A percentile compares a stretch with the other conserved stretches of the same genome.
phyloP scores from a whole-genome alignment of 2,888 invertebrate genomes.

The Leptopterna dolabrata region DNA sequence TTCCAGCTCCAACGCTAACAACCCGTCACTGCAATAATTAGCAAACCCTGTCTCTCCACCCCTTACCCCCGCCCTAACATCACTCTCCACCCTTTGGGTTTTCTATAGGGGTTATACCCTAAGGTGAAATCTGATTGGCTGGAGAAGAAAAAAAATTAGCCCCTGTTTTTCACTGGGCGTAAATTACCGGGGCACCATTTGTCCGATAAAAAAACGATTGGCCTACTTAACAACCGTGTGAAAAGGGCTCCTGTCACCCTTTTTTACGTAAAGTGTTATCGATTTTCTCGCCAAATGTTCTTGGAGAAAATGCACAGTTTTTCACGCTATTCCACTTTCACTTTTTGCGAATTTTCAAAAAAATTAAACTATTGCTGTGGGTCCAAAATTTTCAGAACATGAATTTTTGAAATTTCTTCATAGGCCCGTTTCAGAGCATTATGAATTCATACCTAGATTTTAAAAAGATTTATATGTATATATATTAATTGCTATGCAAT shows the following conservation, averaged over 20 bases:
- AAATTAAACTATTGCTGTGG: too few relatives aligned
- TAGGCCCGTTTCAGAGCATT: too few relatives aligned
- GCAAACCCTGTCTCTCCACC: background rate
- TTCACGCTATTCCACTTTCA: too few relatives aligned
- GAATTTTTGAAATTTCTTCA: too few relatives aligned
- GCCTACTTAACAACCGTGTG: background rate
- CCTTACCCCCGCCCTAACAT: background rate
- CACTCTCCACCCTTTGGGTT: background rate
- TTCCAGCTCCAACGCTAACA: background rate
- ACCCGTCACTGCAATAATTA: conserved; percentile 26
- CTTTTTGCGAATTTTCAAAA: too few relatives aligned
- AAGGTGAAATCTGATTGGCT: conserved; percentile 18
- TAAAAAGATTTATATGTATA: too few relatives aligned
- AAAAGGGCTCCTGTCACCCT: background rate
- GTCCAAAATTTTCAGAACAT: too few relatives aligned
- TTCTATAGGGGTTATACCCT: background rate
- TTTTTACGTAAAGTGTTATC: background rate
- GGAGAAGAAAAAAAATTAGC: background rate
- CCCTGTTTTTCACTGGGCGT: background rate
- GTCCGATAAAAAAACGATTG: background rate
- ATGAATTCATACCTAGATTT: too few relatives aligned
- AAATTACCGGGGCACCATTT: background rate
- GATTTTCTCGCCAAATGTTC: background rate
- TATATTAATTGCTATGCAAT: too few relatives aligned
- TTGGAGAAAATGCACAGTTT: background rate